Base-by-base conservation (phyloP, 2,888 invertebrate species). In the Eucera pruinosa region DNA sequence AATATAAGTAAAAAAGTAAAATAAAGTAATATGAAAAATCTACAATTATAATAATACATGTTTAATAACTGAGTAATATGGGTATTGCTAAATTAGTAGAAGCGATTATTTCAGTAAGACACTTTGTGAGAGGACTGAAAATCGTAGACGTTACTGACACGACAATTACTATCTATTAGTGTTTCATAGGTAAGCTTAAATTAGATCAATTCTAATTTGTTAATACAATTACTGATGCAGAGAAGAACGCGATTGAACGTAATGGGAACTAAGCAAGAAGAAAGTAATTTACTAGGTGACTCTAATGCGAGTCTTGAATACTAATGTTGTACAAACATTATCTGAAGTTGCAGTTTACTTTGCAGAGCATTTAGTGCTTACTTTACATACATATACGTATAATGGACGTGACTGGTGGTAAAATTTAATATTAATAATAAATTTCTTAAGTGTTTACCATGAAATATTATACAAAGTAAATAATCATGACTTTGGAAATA, bases 261-360 rank as follows among this genome's bases (percentile, higher is more conserved):
- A 18, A 62, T 18, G 43, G 6, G 9, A 6, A 61, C 13, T 3
- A 13, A 20, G 20, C 6, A 36, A 62, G 45, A 43, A 33, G 36
- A 45, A 62, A 15, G 62, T 36, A 52, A 27, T 62, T 69, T 61
- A 45, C n/a, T 54, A 20, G 36, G 41, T 7, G 18, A 27, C 69
- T 69, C 61, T 62, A 61, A 62, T 54, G 52, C 61, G 36, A 45
- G 61, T 30, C 62, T 62, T 69, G 61, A 69, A 69, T 62, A 69
- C 62, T 69, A 62, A 69, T 69, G 52, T 54, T 61, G 52, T 52
- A 69, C 43, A 61, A 69, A 45, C 52, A 62, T 62, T 62, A 54
- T 27, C 69, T 18, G 62, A 69, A 69, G 52, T 69, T 69, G 52
- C 69, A 52, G 52, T 69, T 61, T 61, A 52, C 54, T 50, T 69